Percentiles rank a stretch among this genome's conserved stretches.
Conservation (phyloP, 2,888 invertebrate species). For the Drosophila mulleri region DNA sequence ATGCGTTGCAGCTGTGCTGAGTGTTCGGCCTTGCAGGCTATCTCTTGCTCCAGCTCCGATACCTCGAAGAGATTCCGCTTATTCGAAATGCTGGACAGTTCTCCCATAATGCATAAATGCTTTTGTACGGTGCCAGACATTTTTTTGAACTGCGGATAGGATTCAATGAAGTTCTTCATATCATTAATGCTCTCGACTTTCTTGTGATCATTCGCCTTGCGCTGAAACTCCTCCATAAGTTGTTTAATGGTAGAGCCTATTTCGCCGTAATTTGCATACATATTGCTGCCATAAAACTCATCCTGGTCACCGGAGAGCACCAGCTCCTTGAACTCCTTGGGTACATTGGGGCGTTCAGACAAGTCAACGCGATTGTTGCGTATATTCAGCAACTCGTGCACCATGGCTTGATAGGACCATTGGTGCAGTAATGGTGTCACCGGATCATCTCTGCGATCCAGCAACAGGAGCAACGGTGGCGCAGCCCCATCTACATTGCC, state of each 20-base stretch:
- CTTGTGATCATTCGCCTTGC: slow-evolving; percentile 90
- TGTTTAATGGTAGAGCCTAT: slow-evolving; percentile 98
- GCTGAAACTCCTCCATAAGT: slow-evolving; percentile 98
- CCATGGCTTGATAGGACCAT: slow-evolving; percentile 99
- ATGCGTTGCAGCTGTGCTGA: slow-evolving; percentile 92
- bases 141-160: slow-evolving; percentile 99
- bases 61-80: slow-evolving; percentile 93
- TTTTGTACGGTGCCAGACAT: slow-evolving; percentile 98
- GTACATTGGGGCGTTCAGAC: slow-evolving; percentile 92
- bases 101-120: slow-evolving; percentile 98
- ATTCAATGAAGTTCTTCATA: slow-evolving; percentile 99
- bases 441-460: slow-evolving; percentile 97
- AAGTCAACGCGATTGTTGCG: slow-evolving; percentile 97
- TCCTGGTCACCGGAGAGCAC: slow-evolving; percentile 98
- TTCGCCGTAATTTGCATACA: slow-evolving; percentile 98
- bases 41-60: slow-evolving; percentile 96
- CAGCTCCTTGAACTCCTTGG: slow-evolving; percentile 95
- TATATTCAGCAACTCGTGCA: slow-evolving; percentile 97
- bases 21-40: slow-evolving; percentile 95
- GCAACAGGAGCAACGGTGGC: slow-evolving; percentile 92
- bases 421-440: slow-evolving; percentile 97
- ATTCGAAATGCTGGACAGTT: slow-evolving; percentile 94
- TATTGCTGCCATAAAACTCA: slow-evolving; percentile 97
- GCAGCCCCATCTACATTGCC: slow-evolving; percentile 88
- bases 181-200: slow-evolving; percentile 97